phyloP scores from a whole-genome alignment of 2,888 invertebrate species.

The Ommatoiulus sabulosus region DNA sequence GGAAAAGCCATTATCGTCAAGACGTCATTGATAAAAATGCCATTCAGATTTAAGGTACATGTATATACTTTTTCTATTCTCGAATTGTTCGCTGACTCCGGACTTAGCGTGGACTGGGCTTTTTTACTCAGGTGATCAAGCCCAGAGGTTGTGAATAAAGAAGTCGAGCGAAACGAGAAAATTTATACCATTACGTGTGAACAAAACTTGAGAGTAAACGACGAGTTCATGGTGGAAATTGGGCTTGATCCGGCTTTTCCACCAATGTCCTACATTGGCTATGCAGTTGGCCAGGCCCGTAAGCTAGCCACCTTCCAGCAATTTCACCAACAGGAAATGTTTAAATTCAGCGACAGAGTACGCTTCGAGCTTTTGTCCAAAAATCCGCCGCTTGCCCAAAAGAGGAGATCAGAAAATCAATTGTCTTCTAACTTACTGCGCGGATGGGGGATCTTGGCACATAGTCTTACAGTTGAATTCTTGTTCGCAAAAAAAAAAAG shows the following conservation, averaged over 20 bases:
- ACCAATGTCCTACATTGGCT: background rate
- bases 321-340: background rate
- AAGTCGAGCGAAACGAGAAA: background rate
- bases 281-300: background rate
- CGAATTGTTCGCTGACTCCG: too few species aligned
- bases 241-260: background rate
- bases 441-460: background rate
- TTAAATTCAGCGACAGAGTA: slow-evolving; percentile 5
- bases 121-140: background rate
- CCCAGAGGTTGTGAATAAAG: background rate
- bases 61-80: too few species aligned
- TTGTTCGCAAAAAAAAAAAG: background rate
- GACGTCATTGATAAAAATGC: too few species aligned
- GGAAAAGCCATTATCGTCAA: too few species aligned
- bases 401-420: slow-evolving; percentile 26
- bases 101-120: too few species aligned
- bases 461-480: background rate
- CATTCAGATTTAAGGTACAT: too few species aligned
- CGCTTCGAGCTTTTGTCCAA: background rate
- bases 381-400: background rate
- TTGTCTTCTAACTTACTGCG: background rate
- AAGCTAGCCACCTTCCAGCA: background rate
- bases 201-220: background rate
- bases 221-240: background rate
- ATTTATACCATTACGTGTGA: background rate